Percentiles rank a stretch among this genome's conserved stretches.
Evolutionary conservation across 2,888 invertebrate species (phyloP).

Genomic region (Cheilosia impressa): DNA sequence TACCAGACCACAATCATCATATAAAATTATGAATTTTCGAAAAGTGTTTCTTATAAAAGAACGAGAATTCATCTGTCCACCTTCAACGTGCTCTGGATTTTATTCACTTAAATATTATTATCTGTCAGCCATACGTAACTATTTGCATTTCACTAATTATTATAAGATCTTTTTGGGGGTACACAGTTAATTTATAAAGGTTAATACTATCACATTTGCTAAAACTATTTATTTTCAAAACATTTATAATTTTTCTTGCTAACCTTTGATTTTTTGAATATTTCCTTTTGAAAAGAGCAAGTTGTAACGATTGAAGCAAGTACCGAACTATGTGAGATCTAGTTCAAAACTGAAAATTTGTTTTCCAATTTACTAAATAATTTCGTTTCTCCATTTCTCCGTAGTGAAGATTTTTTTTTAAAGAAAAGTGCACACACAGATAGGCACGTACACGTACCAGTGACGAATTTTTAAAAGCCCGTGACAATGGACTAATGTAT

Average conservation of each 20-base stretch:
- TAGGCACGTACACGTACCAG: conserved; percentile 12
- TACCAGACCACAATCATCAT: neutral
- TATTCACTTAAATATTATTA: conserved; percentile 33
- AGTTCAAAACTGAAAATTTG: conserved; percentile 56
- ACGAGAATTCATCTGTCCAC: conserved; percentile 30
- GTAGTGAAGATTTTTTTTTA: neutral
- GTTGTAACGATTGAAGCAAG: conserved; percentile 29
- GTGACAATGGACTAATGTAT: conserved; percentile 24
- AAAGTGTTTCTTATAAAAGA: conserved; percentile 3
- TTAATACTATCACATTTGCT: neutral
- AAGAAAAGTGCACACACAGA: conserved; percentile 1
- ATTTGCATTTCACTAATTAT: conserved; percentile 7
- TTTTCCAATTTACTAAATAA: conserved; percentile 57
- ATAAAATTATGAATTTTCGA: conserved; percentile 30
- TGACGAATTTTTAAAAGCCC: conserved; percentile 14
- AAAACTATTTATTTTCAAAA: neutral
- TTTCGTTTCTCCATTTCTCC: conserved; percentile 35
- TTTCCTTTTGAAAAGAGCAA: neutral
- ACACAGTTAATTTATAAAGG: neutral
- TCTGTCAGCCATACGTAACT: conserved; percentile 26
- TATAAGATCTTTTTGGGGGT: neutral
- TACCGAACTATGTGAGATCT: conserved; percentile 62
- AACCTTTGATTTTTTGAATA: conserved; percentile 46
- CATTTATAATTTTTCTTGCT: neutral
- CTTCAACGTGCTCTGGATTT: conserved; percentile 18